Evolutionary conservation across 2,888 invertebrate species (phyloP), one percentile per base, ranked within the genome.

Genomic region (Plebejus melissa): DNA sequence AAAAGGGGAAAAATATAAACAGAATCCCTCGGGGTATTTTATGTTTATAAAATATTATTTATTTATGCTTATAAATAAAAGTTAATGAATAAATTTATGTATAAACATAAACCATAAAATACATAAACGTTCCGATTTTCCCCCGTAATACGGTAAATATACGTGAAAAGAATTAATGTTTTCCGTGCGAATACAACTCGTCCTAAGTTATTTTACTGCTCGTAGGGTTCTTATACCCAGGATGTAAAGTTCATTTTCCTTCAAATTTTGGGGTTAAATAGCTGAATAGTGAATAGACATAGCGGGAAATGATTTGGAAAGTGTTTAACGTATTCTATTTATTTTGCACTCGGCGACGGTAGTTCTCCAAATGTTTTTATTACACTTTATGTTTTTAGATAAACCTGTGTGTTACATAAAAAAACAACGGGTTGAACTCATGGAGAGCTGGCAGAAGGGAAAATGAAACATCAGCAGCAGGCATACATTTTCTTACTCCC

Each of bases 141-240:
- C 46, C 4, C 5, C 4, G 46, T 71, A 46, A 71, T 46, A 72
- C 50, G 28, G 54, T 72, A 72, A 72, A 72, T 72, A 72, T 13
- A 32, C 50, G 32, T 72, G 54, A 54, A 54, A 72, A 54, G 72
- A 32, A 28, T 71, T 71, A 72, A 50, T 72, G 72, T 72, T 72
- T 54, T 72, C 16, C 72, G 54, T 22, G 50, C 28, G 71, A 71
- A 28, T 70, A 6, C 11, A 58, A 7, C 22, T 22, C 22, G 58
- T 58, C 7, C 11, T 58, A 1, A 58, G 22, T n/a, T 58, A 22
- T 58, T 58, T 58, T 58, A 58, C 58, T 22, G 2, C n/a, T 22
- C n/a, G 7, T n/a, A 7, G 2, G 7, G 22, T 58, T 22, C 22
- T 58, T 58, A 22, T 58, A 22, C 22, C 22, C 7, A 2, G 2